A percentile compares a stretch with the other conserved stretches of the same genome.
Evolutionary conservation across 2,113 vertebrate genomes (phyloP).

Genomic region (Oreocharis arfaki): DNA sequence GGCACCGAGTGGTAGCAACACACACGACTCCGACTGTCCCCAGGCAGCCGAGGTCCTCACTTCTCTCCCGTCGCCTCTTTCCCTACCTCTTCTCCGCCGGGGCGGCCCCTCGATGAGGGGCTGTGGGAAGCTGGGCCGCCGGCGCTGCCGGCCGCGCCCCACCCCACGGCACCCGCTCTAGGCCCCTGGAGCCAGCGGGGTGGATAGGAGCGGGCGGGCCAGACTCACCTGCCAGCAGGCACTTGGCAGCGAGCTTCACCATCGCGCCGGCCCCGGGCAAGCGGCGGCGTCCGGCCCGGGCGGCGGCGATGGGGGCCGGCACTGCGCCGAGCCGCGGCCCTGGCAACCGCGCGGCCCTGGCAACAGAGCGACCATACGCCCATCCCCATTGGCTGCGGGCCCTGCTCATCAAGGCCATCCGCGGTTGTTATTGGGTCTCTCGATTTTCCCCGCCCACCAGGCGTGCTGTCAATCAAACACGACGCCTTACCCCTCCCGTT

Average conservation of each 20-base stretch:
- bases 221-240: slow-evolving; percentile 78
- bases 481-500: background rate
- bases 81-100: background rate
- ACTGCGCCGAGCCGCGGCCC: background rate
- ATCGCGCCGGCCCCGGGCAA: background rate
- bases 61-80: background rate
- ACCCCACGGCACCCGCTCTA: background rate
- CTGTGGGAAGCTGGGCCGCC: background rate
- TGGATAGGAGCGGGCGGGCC: background rate
- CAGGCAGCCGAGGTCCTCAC: background rate
- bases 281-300: too few species aligned
- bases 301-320: background rate
- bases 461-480: background rate
- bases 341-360: background rate
- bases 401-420: background rate
- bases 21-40: background rate
- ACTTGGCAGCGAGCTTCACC: slow-evolving; percentile 78
- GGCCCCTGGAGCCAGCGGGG: background rate
- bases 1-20: background rate
- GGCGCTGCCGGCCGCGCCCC: background rate
- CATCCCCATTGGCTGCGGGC: rapidly evolving
- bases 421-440: background rate
- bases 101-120: background rate
- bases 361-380: rapidly evolving
- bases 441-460: background rate